phyloP scores from a whole-genome alignment of 2,113 vertebrate species.

The Thermophis baileyi region DNA sequence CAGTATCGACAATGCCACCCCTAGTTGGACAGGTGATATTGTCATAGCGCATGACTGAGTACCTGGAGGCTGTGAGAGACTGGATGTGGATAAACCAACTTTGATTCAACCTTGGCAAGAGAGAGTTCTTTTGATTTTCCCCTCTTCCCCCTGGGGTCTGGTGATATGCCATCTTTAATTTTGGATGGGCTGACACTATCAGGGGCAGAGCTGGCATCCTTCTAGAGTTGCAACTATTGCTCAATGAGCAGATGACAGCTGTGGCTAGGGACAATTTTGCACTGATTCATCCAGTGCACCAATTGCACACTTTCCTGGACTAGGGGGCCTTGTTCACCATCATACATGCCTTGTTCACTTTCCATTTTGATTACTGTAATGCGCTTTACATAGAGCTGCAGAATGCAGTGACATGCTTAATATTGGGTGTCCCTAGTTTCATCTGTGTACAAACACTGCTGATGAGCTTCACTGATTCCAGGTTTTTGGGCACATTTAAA shows the following conservation, averaged over 20 bases:
- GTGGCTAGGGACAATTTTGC: not conserved
- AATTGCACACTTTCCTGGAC: not conserved
- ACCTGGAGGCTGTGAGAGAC: not conserved
- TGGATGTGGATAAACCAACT: not conserved
- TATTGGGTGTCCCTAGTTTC: not conserved
- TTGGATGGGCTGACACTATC: not conserved
- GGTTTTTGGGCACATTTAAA: not conserved
- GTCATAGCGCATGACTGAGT: not conserved
- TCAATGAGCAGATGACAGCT: not conserved
- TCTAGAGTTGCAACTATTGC: not conserved
- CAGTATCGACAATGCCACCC: not conserved
- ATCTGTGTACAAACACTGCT: not conserved
- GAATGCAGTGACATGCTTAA: not conserved
- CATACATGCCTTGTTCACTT: not conserved
- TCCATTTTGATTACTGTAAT: not conserved
- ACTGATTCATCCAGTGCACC: not conserved
- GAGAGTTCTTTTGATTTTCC: not conserved
- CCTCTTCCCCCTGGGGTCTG: not conserved
- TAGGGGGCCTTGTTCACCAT: not conserved
- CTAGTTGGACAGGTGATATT: not conserved
- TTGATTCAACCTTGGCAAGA: not conserved
- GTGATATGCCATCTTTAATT: not conserved
- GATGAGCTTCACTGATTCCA: not conserved
- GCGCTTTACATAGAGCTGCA: not conserved
- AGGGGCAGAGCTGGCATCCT: not conserved